Evolutionary conservation across 2,113 vertebrate genomes (phyloP).

Genomic region (Petaurus breviceps): DNA sequence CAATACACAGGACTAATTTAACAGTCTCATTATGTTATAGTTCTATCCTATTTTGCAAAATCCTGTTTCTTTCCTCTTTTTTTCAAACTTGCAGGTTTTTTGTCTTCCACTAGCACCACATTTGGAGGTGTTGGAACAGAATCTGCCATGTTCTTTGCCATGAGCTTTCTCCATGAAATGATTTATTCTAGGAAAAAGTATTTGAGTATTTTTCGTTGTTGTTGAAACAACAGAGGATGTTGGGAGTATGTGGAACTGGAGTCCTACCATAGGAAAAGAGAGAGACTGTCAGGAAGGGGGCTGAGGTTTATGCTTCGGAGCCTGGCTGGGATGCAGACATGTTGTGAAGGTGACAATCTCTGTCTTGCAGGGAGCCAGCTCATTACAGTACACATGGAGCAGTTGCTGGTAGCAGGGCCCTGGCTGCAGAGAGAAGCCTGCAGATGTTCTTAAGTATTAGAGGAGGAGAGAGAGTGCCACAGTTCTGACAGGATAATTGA

Average conservation of each 20-base stretch:
- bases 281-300: conserved; percentile 6
- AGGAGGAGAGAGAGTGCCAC: neutral
- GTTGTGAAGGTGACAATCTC: conserved; percentile 64
- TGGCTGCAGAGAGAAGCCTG: conserved; percentile 5
- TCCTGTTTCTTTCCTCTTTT: neutral
- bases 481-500: conserved; percentile 10
- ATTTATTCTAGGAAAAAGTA: neutral
- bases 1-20: neutral
- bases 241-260: neutral
- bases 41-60: neutral
- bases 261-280: conserved; percentile 18
- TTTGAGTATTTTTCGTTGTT: neutral
- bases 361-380: conserved; percentile 41
- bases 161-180: neutral
- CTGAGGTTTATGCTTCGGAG: conserved; percentile 52
- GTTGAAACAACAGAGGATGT: neutral
- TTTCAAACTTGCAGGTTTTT: neutral
- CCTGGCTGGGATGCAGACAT: neutral
- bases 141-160: neutral
- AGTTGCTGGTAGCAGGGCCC: conserved; percentile 3
- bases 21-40: neutral
- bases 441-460: conserved; percentile 48
- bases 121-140: neutral
- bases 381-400: conserved; percentile 20
- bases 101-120: neutral